Base-by-base conservation (phyloP, 2,113 vertebrate species). In the Eolophus roseicapilla region DNA sequence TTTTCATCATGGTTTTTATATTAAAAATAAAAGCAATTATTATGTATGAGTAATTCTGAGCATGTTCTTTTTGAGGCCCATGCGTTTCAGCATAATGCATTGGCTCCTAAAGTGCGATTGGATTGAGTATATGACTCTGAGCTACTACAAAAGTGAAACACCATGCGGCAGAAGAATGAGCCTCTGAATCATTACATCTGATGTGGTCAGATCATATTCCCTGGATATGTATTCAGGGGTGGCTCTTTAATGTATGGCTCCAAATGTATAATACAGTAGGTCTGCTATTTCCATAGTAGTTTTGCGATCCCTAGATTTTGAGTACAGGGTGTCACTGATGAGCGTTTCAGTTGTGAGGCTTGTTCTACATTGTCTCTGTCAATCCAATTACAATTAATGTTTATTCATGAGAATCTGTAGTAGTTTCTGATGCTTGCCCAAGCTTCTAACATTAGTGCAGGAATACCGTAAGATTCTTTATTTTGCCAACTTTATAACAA, bases 401-500 rank as follows among this genome's bases (percentile, higher is more conserved):
- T 95, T 93, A 95, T 95, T 93, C 92, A 97, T 97, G 95, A 97
- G 92, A 96, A 97, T 96, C 95, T 97, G 88, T 92, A 89, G 80
- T 67, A 64, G 80, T 81, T 95, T 90, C 81, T 92, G 82, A 79
- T 94, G 55, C 73, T 95, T 71, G 91, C 86, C 47, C 50, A 86
- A 59, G 92, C 71, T 92, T 94, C 94, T 96, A 96, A 92, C 86
- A 85, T 93, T 93, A 95, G 77, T 91, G 60, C 80, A 96, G 90
- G 82, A 92, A 79, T 91, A 91, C 94, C 77, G 23, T 71, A 84
- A 90, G 77, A 88, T 52, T 83, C 76, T 86, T 96, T 91, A 91
- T 94, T 97, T 96, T 96, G 81, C 89, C 92, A 95, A n/a, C 44
- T 95, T 88, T 69, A 29, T 52, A 88, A 84, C 80, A 93, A 52